These are phyloP conservation scores for Drosophila monieri DNA, from an alignment of 2,888 invertebrate genomes.

Conservation along the genomic window DNA sequence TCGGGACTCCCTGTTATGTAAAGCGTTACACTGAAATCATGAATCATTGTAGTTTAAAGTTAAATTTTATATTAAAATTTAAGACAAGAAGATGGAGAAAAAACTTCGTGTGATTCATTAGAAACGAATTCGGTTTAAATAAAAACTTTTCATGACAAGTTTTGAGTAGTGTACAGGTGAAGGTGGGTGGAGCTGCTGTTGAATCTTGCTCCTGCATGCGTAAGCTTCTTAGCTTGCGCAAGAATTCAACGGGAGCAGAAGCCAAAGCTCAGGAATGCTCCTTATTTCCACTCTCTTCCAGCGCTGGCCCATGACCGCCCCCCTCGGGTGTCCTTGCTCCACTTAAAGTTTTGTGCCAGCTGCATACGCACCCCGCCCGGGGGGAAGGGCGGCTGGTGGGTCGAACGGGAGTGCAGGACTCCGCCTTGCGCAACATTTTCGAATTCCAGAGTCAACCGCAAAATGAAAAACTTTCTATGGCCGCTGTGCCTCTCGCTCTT, in stretches of 20 bases:
- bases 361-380: constrained; percentile 55
- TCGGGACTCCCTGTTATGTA: neutral
- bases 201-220: constrained; percentile 52
- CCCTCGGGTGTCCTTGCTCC: constrained; percentile 76
- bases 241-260: constrained; percentile 61
- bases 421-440: constrained; percentile 72
- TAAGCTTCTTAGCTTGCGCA: constrained; percentile 72
- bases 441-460: constrained; percentile 76
- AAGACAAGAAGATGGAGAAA: neutral
- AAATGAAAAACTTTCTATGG: constrained; percentile 77
- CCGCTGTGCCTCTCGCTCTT: constrained; percentile 41
- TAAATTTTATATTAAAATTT: neutral
- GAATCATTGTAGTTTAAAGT: neutral
- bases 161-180: constrained; percentile 20
- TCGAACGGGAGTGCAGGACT: constrained; percentile 46
- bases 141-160: neutral
- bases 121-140: neutral
- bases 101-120: neutral
- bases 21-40: neutral
- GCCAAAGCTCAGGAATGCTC: constrained; percentile 60
- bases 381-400: constrained; percentile 3
- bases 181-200: constrained; percentile 22
- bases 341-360: constrained; percentile 72
- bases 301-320: neutral
- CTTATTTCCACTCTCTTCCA: constrained; percentile 13